Percentiles rank a stretch among this genome's conserved stretches.
Conservation (phyloP, 2,888 invertebrate genomes). For the Machimus atricapillus region DNA sequence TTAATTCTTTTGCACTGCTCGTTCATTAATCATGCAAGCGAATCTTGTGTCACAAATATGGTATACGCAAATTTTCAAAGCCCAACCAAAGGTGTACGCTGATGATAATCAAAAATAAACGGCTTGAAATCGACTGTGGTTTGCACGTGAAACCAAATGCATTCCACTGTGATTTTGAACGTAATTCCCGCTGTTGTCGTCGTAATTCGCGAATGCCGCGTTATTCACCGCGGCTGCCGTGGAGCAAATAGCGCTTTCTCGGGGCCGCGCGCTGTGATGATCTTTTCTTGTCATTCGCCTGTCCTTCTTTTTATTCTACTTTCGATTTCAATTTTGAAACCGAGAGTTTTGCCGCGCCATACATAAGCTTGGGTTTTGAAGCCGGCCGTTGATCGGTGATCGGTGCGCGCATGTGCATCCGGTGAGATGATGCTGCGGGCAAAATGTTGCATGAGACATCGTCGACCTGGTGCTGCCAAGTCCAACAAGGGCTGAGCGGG, state of each 20-base stretch:
- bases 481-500: not conserved
- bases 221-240: not conserved
- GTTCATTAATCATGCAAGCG: not conserved
- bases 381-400: not conserved
- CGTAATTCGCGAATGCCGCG: not conserved
- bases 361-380: not conserved
- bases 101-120: not conserved
- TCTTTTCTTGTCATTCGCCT: not conserved
- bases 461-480: not conserved
- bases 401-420: not conserved
- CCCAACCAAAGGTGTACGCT: not conserved
- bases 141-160: not conserved
- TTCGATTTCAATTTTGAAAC: constrained; percentile 24
- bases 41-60: not conserved
- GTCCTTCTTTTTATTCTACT: not conserved
- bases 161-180: not conserved
- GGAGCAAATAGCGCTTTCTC: constrained; percentile 9
- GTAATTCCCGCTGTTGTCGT: not conserved
- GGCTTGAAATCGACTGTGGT: not conserved
- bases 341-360: not conserved
- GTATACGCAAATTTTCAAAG: not conserved
- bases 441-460: not conserved
- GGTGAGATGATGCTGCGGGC: not conserved
- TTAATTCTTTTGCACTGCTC: not conserved
- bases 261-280: not conserved